Base-by-base conservation (phyloP, 2,113 vertebrate species). In the Erinaceus europaeus region DNA sequence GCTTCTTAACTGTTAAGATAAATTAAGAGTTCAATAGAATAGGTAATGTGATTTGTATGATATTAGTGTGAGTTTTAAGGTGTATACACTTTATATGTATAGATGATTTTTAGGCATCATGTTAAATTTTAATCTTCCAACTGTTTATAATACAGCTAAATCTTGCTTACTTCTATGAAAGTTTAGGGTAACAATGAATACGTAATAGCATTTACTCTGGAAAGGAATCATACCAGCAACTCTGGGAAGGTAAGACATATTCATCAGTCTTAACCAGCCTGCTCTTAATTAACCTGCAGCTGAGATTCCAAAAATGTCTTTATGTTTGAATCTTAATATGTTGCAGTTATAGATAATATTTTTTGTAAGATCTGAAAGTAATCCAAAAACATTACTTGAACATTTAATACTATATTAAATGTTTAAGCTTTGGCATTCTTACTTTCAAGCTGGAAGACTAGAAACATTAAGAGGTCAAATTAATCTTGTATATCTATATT, bases 341-440 rank as follows among this genome's bases (percentile, higher is more conserved):
- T 76, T 86, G 67, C 52, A 88, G 48, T 38, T 21, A 61, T 34
- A 29, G 67, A 32, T 83, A 86, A 90, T 83, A 86, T 57, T 86
- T 84, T 86, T 67, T 86, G 61, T n/a, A 86, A 84, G 68, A 83
- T 55, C 73, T 67, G 78, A 25, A 94, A 73, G 50, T 61, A 71
- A 90, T 18, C 72, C 61, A 27, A 14, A 82, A 62, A 74, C 57
- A 64, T 84, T 53, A 74, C 42, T 69, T 77, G 73, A 85, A 25
- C 9, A 6, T 68, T 90, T 85, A 88, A 65, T 18, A 69, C 17
- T 71, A 74, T 14, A 6, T 75, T 62, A 57, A 84, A 46, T 7
- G 76, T 23, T 23, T 34, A 69, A 57, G 27, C 32, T 7, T 18
- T 65, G 18, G 38, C 36, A 71, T 81, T 78, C 65, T 78, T 55